phyloP scores from a whole-genome alignment of 2,888 invertebrate species.

The Ephialtes manifestator region DNA sequence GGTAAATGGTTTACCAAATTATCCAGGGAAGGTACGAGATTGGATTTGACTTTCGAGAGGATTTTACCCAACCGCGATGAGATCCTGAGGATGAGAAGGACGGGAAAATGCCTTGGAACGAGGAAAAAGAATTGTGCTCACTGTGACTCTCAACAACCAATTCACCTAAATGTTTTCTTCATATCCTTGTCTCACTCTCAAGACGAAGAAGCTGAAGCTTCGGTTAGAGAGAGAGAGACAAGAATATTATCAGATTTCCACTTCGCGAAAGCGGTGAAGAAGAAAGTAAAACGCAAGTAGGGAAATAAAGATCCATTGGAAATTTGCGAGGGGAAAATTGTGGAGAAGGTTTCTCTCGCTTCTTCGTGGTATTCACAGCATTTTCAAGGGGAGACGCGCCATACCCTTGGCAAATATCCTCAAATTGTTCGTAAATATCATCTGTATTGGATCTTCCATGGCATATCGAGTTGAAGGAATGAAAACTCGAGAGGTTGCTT shows the following conservation, averaged over 20 bases:
- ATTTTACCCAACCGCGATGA: conserved; percentile 58
- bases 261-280: conserved; percentile 4
- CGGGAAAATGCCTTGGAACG: not conserved
- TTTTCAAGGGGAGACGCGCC: conserved; percentile 14
- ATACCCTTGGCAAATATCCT: conserved; percentile 76
- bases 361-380: conserved; percentile 8
- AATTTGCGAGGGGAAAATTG: conserved; percentile 26
- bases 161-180: conserved; percentile 73
- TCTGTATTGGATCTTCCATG: conserved; percentile 75
- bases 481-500: conserved; percentile 45
- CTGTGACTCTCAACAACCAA: conserved; percentile 72
- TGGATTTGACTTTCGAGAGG: conserved; percentile 79
- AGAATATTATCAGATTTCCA: not conserved
- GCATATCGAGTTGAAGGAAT: conserved; percentile 70
- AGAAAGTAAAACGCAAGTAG: conserved; percentile 25
- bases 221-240: not conserved
- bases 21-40: conserved; percentile 75
- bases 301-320: conserved; percentile 41
- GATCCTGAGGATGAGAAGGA: conserved; percentile 23
- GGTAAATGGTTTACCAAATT: conserved; percentile 81
- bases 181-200: conserved; percentile 8
- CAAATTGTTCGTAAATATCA: conserved; percentile 80
- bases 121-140: conserved; percentile 23
- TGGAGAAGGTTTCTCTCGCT: conserved; percentile 50
- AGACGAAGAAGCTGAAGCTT: conserved; percentile 16